Conservation (phyloP, 2,797 vertebrate species). For the Clarias pachynema region DNA sequence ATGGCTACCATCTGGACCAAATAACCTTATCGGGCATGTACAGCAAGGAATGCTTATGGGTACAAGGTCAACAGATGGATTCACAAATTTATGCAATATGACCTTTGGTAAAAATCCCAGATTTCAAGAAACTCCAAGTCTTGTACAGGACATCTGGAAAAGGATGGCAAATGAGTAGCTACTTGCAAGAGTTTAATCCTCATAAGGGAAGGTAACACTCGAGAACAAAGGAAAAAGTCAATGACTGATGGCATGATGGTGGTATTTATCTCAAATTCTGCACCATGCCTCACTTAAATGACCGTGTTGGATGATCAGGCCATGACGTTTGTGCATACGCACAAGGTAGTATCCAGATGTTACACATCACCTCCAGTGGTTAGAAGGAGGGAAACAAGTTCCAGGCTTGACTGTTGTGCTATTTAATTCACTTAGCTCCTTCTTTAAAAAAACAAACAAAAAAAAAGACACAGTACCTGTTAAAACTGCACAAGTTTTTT, state of each 20-base stretch:
- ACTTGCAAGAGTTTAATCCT: background rate
- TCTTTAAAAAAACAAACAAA: background rate
- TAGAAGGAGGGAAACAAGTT: background rate
- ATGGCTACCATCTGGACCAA: background rate
- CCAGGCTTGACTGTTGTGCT: background rate
- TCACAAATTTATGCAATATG: background rate
- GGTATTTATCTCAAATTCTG: background rate
- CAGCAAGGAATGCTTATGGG: background rate
- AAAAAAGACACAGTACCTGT: background rate
- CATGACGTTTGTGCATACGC: background rate
- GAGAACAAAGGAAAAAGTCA: background rate
- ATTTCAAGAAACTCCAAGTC: background rate
- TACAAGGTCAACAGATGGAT: background rate
- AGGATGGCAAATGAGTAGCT: background rate
- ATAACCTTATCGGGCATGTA: background rate
- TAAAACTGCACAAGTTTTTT: background rate
- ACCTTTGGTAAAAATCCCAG: background rate
- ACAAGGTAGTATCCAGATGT: background rate
- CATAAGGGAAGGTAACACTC: background rate
- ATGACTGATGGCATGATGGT: background rate
- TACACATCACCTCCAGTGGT: background rate
- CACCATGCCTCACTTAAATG: background rate
- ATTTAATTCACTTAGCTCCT: background rate
- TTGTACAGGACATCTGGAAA: background rate
- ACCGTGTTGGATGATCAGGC: background rate